phyloP scores from a whole-genome alignment of 2,888 invertebrate species.

The Leucozona laternaria region DNA sequence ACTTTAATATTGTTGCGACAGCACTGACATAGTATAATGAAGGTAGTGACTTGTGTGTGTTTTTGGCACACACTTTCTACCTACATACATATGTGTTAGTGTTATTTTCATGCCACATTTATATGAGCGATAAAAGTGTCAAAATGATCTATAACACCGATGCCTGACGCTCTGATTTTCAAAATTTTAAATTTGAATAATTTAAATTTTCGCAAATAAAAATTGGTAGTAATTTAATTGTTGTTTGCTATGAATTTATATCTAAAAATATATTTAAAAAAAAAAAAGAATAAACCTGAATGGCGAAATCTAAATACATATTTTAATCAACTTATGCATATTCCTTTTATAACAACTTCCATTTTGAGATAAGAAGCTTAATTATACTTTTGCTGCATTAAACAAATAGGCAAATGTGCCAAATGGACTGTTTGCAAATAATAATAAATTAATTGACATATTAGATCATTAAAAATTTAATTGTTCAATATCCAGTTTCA shows the following conservation, averaged over 20 bases:
- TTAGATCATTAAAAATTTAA: conserved; percentile 47
- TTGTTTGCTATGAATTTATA: neutral
- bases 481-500: conserved; percentile 22
- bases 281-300: neutral
- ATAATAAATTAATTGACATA: conserved; percentile 14
- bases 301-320: neutral
- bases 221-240: no score
- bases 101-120: no score
- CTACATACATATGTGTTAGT: no score
- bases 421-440: neutral
- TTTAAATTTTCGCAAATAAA: no score
- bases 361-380: neutral
- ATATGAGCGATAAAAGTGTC: no score
- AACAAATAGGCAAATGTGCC: neutral
- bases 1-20: no score
- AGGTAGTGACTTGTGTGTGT: no score
- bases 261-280: neutral
- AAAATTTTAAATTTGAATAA: no score
- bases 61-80: no score
- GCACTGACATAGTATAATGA: no score
- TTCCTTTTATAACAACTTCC: neutral
- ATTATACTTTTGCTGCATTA: neutral
- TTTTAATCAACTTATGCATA: neutral
- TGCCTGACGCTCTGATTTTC: no score
- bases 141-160: no score